These are phyloP conservation scores for Hirtodrosophila alboralis DNA, from an alignment of 2,888 invertebrate genomes.

Conservation along the genomic window DNA sequence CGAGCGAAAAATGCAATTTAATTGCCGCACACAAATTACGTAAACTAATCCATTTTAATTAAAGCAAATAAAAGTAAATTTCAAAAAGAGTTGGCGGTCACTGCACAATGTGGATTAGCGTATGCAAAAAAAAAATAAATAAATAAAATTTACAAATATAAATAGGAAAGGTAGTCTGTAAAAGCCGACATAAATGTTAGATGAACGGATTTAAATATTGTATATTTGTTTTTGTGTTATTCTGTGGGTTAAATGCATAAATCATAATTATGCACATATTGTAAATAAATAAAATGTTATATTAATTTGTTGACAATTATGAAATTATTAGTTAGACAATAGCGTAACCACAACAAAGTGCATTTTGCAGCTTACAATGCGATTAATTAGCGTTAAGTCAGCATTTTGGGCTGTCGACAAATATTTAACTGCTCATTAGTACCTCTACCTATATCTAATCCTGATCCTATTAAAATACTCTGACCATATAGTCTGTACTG, in stretches of 20 bases:
- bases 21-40: slow-evolving; percentile 46
- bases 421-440: slow-evolving; percentile 73
- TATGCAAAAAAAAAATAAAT: slow-evolving; percentile 16
- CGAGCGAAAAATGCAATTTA: slow-evolving; percentile 45
- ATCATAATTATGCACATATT: slow-evolving; percentile 60
- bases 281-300: slow-evolving; percentile 62
- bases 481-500: no score
- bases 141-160: slow-evolving; percentile 48
- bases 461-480: not conserved
- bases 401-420: slow-evolving; percentile 60
- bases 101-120: slow-evolving; percentile 54
- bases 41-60: slow-evolving; percentile 75
- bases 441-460: not conserved
- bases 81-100: slow-evolving; percentile 47
- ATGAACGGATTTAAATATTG: slow-evolving; percentile 63
- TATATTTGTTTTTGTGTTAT: slow-evolving; percentile 11
- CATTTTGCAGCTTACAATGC: slow-evolving; percentile 58
- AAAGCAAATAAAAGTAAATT: slow-evolving; percentile 70
- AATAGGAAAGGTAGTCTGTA: slow-evolving; percentile 23
- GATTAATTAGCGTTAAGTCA: slow-evolving; percentile 68
- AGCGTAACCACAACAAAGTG: slow-evolving; percentile 38
- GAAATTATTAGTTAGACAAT: slow-evolving; percentile 59
- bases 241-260: slow-evolving; percentile 41
- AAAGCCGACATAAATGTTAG: slow-evolving; percentile 38
- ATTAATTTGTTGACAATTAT: slow-evolving; percentile 76